Base-by-base conservation (phyloP, 1,140 invertebrate species). In the Drosophila gunungcola region DNA sequence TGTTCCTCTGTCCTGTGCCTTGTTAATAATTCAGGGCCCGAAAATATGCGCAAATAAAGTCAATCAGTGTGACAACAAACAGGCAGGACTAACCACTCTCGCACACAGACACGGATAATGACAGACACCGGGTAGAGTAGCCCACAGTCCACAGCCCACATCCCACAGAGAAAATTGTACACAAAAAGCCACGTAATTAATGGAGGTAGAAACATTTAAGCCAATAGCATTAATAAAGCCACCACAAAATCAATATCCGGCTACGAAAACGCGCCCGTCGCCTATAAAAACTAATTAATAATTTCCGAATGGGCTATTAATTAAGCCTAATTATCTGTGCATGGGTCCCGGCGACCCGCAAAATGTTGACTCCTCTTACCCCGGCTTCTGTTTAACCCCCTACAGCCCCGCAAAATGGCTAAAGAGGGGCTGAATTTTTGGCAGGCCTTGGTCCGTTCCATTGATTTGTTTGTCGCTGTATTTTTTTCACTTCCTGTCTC, bases 241-340 rank as follows among this genome's bases (percentile, higher is more conserved):
- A 90, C 91, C 91, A 90, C 91, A 92, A 92, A 92, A 92, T 92
- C 91, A 92, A 92, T 92, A 92, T 92, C 78, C 91, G 80, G 89
- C 84, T 92, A 92, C 90, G 88, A 91, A 92, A 92, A 78, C 80
- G 75, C 88, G 83, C 82, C 86, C 85, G 85, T 85, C 89, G 88
- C 91, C 74, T 86, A 91, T 89, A 92, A 92, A 92, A 92, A 92
- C 91, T 92, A 92, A 92, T 92, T 92, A 92, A 92, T 92, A 92
- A 92, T 92, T 92, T 92, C 85, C 91, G 91, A 92, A 92, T 92
- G 91, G 91, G 85, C 91, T 92, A 92, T 92, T 92, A 92, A 92
- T 92, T 91, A 92, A 92, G 89, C 88, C 91, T 92, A 92, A 92
- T 92, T 92, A 92, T 91, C 80, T 88, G 83, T 88, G 83, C 83